Evolutionary conservation across 2,113 vertebrate species (phyloP).

Genomic region (Aegotheles bennettii): DNA sequence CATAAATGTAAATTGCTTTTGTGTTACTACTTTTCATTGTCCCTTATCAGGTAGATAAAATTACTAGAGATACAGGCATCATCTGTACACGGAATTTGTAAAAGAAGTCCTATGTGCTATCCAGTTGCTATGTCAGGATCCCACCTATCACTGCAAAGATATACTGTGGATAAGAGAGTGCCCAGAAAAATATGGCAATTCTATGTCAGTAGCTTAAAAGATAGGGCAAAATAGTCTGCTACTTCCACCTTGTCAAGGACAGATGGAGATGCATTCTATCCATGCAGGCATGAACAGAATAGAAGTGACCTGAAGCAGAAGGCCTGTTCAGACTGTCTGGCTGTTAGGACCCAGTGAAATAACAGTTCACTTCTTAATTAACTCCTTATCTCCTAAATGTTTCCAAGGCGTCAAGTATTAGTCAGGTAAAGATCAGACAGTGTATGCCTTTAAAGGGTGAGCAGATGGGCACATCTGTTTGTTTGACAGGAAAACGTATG

Average conservation of each 20-base stretch:
- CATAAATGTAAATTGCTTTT: background rate
- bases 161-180: background rate
- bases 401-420: background rate
- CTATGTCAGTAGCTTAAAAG: background rate
- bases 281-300: background rate
- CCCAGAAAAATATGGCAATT: background rate
- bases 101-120: background rate
- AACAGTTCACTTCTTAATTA: background rate
- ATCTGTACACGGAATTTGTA: background rate
- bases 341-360: background rate
- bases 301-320: constrained; percentile 54
- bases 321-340: background rate
- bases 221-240: background rate
- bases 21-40: background rate
- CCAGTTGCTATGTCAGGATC: background rate
- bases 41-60: background rate
- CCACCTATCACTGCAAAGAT: background rate
- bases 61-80: background rate
- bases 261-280: constrained; percentile 16
- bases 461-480: constrained; percentile 32
- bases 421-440: background rate
- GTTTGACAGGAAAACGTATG: constrained; percentile 31
- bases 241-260: background rate
- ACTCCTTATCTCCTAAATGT: background rate
- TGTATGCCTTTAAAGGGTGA: background rate